Percentiles rank a stretch among this genome's conserved stretches.
phyloP scores from a whole-genome alignment of 2,797 vertebrate genomes.

The Australoheros facetus region DNA sequence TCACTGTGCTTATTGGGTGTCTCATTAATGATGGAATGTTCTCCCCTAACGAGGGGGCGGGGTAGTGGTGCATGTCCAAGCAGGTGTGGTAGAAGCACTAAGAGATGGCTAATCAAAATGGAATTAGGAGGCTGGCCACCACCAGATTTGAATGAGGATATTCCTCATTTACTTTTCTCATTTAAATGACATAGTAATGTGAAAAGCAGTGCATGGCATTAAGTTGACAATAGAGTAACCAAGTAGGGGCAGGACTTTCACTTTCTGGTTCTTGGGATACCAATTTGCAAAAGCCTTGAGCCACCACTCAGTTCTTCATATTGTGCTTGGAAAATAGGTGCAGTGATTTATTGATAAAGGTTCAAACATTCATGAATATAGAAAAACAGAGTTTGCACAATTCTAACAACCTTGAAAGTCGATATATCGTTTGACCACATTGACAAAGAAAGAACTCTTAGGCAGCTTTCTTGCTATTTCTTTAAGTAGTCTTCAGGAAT shows the following conservation, averaged over 20 bases:
- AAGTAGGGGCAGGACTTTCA: not conserved
- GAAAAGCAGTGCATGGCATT: slow-evolving; percentile 8
- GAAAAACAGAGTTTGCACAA: not conserved
- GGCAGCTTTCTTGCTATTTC: not conserved
- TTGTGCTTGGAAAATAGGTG: no score
- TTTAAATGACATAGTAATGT: not conserved
- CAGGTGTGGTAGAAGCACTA: slow-evolving; percentile 62
- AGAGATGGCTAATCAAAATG: slow-evolving; percentile 57
- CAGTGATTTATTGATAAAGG: no score
- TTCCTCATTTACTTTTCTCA: slow-evolving; percentile 4
- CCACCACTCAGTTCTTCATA: no score
- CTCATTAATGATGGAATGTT: slow-evolving; percentile 59
- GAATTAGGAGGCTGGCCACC: slow-evolving; percentile 47
- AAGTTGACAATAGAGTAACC: not conserved
- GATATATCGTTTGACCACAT: not conserved
- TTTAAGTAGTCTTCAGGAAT: not conserved
- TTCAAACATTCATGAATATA: no score
- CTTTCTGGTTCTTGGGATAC: not conserved
- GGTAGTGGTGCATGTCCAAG: slow-evolving; percentile 48
- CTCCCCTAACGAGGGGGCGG: slow-evolving; percentile 45
- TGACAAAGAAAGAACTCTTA: not conserved
- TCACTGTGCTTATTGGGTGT: slow-evolving; percentile 59
- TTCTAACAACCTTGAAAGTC: not conserved
- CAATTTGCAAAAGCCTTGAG: no score
- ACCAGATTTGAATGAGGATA: slow-evolving; percentile 32